Conservation (phyloP, 2,888 invertebrate species). For the Limnephilus lunatus region DNA sequence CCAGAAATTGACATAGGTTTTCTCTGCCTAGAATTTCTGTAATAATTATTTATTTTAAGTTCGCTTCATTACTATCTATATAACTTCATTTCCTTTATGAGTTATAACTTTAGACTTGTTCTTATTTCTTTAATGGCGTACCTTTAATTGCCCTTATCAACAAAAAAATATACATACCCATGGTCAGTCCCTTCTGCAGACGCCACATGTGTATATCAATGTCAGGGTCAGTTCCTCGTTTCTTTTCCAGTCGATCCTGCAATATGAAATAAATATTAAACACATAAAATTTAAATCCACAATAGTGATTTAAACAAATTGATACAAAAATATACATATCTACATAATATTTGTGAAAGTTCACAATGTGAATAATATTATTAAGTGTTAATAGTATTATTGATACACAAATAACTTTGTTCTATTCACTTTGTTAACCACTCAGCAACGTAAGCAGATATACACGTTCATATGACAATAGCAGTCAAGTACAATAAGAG, state of each 20-base stretch:
- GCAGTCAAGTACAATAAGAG: no score
- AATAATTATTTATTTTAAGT: no score
- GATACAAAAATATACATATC: neutral
- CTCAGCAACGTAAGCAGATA: no score
- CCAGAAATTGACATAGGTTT: neutral
- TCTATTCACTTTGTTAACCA: no score
- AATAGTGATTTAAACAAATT: neutral
- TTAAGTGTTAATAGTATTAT: no score
- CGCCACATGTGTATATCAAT: constrained; percentile 85
- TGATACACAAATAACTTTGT: no score
- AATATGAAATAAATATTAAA: constrained; percentile 68
- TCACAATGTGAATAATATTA: no score
- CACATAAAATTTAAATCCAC: neutral
- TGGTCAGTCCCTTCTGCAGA: constrained; percentile 82
- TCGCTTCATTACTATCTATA: no score
- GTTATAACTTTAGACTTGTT: neutral
- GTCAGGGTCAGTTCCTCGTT: constrained; percentile 79
- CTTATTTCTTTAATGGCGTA: neutral
- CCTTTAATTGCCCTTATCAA: neutral
- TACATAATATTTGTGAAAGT: no score
- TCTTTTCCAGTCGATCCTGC: constrained; percentile 79
- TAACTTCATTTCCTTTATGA: no score
- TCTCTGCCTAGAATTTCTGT: neutral
- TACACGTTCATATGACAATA: no score
- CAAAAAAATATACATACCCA: constrained; percentile 76